phyloP scores from a whole-genome alignment of 2,888 invertebrate species.

The Bombyx huttoni region DNA sequence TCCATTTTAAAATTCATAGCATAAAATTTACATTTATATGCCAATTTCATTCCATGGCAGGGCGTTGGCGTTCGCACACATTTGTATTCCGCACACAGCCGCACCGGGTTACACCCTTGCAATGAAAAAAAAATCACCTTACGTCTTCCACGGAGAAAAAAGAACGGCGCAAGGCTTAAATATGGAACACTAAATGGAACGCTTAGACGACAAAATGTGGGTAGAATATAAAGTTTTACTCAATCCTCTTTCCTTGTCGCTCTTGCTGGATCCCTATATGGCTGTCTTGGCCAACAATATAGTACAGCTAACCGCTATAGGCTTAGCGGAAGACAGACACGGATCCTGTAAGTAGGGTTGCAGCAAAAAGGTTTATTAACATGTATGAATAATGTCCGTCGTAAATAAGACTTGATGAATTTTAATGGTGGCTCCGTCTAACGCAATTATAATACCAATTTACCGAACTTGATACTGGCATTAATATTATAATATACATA shows the following conservation, averaged over 20 bases:
- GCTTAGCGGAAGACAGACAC: slow-evolving; percentile 71
- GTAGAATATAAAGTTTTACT: slow-evolving; percentile 71
- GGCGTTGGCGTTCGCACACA: slow-evolving; percentile 63
- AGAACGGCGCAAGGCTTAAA: slow-evolving; percentile 65
- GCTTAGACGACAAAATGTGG: slow-evolving; percentile 73
- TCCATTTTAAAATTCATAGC: slow-evolving; percentile 73
- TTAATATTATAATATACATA: not conserved
- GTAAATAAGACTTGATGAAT: slow-evolving; percentile 27
- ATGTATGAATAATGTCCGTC: slow-evolving; percentile 39
- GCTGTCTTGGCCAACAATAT: slow-evolving; percentile 47
- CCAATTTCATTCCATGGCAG: slow-evolving; percentile 71
- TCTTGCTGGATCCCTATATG: slow-evolving; percentile 19
- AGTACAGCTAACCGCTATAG: slow-evolving; percentile 61
- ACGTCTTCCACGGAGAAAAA: slow-evolving; percentile 60
- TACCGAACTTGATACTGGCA: not conserved
- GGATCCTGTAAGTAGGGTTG: slow-evolving; percentile 47
- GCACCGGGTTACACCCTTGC: slow-evolving; percentile 42
- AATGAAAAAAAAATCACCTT: slow-evolving; percentile 52
- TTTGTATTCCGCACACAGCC: slow-evolving; percentile 65
- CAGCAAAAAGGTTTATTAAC: slow-evolving; percentile 4
- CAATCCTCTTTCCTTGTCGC: slow-evolving; percentile 36
- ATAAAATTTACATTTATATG: slow-evolving; percentile 74
- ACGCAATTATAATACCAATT: not conserved
- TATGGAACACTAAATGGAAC: slow-evolving; percentile 73
- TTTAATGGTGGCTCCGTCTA: not conserved